Evolutionary conservation across 2,113 vertebrate genomes (phyloP), one percentile per base, ranked within the genome.

Genomic region (Alexandromys fortis): DNA sequence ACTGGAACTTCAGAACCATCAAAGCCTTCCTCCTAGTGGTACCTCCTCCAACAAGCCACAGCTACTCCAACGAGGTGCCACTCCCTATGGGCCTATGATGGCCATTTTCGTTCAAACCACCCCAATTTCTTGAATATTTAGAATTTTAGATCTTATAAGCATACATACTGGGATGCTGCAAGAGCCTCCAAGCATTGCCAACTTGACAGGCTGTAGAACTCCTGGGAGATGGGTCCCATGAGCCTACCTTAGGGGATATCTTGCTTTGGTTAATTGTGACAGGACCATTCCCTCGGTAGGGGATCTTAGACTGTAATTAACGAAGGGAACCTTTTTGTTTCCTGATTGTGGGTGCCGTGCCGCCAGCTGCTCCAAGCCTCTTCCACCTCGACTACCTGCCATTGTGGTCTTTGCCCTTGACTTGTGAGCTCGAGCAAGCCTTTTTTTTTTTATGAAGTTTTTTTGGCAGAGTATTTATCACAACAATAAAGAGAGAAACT

Each of bases 41-140:
- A 72, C 70, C 7, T n/a, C 7, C 17, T 72, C 70, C 35, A 38
- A 72, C 17, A 72, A 72, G 70, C 70, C 7, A 72, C 7, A 21
- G 0, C 68, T 14, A 72, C 70, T 72, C 17, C 17, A 72, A 38
- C 0, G 21, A 72, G 58, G 58, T 28, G 70, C 70, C 70, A n/a
- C 35, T n/a, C 70, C 70, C 7, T n/a, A 72, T 72, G 7, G 16
- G 16, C 70, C 70, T 72, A 72, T n/a, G 19, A 19, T 7, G 35
- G 70, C 7, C 35, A 21, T 72, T 72, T 72, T 72, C 70, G 35
- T 72, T 38, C 17, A 22, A 72, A 72, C 35, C 70, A 72, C 19
- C 35, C n/a, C 35, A 21, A 72, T 72, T 94, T 2, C 65, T 93
- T 90, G 22, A 85, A n/a, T 93, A 52, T 91, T 86, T 96, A 61